phyloP scores from a whole-genome alignment of 2,113 vertebrate species.

The Baryphthengus martii region DNA sequence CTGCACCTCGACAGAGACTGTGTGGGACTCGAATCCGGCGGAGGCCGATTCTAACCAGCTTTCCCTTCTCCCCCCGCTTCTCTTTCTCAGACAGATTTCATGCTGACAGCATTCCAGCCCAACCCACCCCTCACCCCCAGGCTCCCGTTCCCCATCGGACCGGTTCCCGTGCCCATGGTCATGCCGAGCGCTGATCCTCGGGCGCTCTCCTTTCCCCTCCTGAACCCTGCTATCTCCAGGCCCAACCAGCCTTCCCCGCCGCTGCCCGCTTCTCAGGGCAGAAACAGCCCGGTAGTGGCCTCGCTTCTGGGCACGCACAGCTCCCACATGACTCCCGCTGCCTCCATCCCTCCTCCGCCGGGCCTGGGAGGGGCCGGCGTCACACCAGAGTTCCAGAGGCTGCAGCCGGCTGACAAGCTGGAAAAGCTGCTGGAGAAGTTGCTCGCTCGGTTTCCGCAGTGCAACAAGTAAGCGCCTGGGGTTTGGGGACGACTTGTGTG shows the following conservation, averaged over 20 bases:
- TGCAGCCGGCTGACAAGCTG: conserved; percentile 79
- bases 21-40: too few relatives aligned
- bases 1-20: rapidly evolving
- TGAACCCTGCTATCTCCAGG: conserved; percentile 69
- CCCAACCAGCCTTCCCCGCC: conserved; percentile 67
- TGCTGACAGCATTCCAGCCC: conserved; percentile 73
- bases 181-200: conserved; percentile 79
- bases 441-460: conserved; percentile 81
- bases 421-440: conserved; percentile 90
- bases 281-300: conserved; percentile 50
- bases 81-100: conserved; percentile 77
- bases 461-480: conserved; percentile 73
- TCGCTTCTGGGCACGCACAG: conserved; percentile 60
- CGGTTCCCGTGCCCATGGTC: conserved; percentile 77
- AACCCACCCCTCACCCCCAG: conserved; percentile 68
- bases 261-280: conserved; percentile 65
- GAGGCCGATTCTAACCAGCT: conserved; percentile 36
- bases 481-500: rapidly evolving
- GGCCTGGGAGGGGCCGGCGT: conserved; percentile 57
- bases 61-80: not conserved
- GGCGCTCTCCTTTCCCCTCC: conserved; percentile 74
- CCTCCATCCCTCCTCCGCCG: conserved; percentile 72
- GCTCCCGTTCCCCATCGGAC: conserved; percentile 77
- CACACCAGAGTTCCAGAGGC: conserved; percentile 60
- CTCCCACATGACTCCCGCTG: conserved; percentile 54